Conservation (phyloP, 2,113 vertebrate genomes). For the Cynoglossus semilaevis region DNA sequence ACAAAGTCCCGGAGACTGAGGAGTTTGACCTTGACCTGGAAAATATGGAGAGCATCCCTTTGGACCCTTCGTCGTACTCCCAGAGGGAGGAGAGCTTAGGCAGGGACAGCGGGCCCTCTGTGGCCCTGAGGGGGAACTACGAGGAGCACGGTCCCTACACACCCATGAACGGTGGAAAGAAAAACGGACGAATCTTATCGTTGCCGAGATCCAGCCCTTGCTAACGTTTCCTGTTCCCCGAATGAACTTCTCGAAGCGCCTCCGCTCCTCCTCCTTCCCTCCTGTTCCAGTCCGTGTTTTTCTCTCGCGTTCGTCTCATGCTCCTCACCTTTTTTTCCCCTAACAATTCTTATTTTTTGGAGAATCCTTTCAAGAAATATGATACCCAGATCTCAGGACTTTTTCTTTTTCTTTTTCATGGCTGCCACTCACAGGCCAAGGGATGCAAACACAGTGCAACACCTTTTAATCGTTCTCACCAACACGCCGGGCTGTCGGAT, state of each 20-base stretch:
- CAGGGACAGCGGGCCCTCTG: conserved; percentile 82
- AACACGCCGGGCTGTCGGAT: conserved; percentile 51
- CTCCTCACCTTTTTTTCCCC: conserved; percentile 41
- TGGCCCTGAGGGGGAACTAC: conserved; percentile 86
- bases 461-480: conserved; percentile 55
- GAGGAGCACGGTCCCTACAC: conserved; percentile 94
- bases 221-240: conserved; percentile 78
- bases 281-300: conserved; percentile 51
- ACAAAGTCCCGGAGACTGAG: conserved; percentile 91
- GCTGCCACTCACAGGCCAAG: conserved; percentile 75
- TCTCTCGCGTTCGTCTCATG: conserved; percentile 44
- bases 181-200: conserved; percentile 90
- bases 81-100: conserved; percentile 84
- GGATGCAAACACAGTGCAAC: conserved; percentile 64
- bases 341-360: conserved; percentile 62
- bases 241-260: conserved; percentile 42
- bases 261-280: conserved; percentile 12
- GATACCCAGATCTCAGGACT: conserved; percentile 89
- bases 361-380: conserved; percentile 68
- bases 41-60: conserved; percentile 97
- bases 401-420: conserved; percentile 70
- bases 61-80: conserved; percentile 88
- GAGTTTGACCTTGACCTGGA: conserved; percentile 96
- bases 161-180: conserved; percentile 98
- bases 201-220: conserved; percentile 91